Evolutionary conservation across 64 coral and sea anemone species (phyloP).

Genomic region (Dendronephthya gigantea): DNA sequence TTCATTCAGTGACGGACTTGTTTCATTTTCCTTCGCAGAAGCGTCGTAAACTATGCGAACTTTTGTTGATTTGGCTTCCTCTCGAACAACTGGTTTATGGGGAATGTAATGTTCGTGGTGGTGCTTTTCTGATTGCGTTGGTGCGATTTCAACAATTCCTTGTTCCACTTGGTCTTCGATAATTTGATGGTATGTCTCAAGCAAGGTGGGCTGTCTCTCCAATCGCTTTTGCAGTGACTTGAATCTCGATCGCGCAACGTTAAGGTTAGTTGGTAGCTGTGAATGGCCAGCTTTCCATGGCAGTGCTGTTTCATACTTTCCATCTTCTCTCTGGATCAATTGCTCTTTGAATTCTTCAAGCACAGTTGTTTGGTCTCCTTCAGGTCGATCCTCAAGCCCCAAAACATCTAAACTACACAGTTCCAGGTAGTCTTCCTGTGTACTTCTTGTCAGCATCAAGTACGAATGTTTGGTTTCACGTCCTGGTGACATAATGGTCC

Average conservation of each 20-base stretch:
- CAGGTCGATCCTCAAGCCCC: constrained; percentile 37
- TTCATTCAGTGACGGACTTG: constrained; percentile 22
- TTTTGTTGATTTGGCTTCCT: constrained; percentile 32
- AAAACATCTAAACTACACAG: constrained; percentile 44
- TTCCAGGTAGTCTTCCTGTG: constrained; percentile 24
- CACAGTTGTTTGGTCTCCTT: constrained; percentile 13
- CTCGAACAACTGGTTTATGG: constrained; percentile 20
- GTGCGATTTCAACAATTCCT: constrained; percentile 28
- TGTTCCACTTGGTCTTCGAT: constrained; percentile 37
- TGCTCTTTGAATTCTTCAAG: constrained; percentile 42
- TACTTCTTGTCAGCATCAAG: background rate
- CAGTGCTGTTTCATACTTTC: constrained; percentile 41
- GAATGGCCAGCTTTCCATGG: constrained; percentile 18
- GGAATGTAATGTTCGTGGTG: constrained; percentile 32
- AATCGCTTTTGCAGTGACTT: constrained; percentile 20
- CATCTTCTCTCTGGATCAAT: constrained; percentile 2
- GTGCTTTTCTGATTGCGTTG: background rate
- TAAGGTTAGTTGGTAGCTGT: constrained; percentile 12
- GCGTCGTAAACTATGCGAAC: constrained; percentile 23
- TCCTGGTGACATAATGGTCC: constrained; percentile 40
- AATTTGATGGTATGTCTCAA: constrained; percentile 28
- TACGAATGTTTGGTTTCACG: background rate
- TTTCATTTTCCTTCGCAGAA: background rate
- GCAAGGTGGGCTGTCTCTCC: constrained; percentile 12
- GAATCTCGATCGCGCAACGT: constrained; percentile 16